These are phyloP conservation scores for Leptinotarsa tumamoca DNA, from an alignment of 2,888 invertebrate species.

Conservation along the genomic window DNA sequence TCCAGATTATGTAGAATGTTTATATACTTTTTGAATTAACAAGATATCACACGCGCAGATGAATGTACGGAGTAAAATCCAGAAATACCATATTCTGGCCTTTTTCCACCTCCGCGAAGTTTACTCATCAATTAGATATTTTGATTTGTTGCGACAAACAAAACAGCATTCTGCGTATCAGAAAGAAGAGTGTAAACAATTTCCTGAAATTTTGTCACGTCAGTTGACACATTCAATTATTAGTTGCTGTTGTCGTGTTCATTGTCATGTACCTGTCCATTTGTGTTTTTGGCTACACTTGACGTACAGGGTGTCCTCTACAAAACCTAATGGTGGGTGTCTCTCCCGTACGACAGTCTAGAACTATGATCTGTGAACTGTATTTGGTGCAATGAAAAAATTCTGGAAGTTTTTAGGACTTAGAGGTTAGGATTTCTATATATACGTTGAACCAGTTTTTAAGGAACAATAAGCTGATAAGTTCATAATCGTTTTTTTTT, in stretches of 20 bases:
- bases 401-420: too few relatives aligned
- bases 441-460: too few relatives aligned
- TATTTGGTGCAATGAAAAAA: too few relatives aligned
- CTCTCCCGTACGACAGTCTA: background rate
- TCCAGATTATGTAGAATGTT: background rate
- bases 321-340: background rate
- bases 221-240: conserved; percentile 4
- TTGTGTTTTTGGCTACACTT: background rate
- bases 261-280: background rate
- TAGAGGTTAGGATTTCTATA: too few relatives aligned
- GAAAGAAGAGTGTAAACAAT: background rate
- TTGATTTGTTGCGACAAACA: background rate
- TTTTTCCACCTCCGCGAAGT: background rate
- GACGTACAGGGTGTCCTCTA: background rate
- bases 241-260: background rate
- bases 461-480: too few relatives aligned
- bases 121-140: background rate
- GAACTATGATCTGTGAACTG: too few relatives aligned
- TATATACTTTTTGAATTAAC: conserved; percentile 1
- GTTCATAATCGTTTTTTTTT: too few relatives aligned
- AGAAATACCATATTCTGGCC: background rate
- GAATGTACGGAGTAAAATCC: background rate
- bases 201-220: background rate
- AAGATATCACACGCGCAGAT: background rate
- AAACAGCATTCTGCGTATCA: background rate